A percentile compares a stretch with the other conserved stretches of the same genome.
Evolutionary conservation across 2,888 invertebrate species (phyloP).

Genomic region (Troilus luridus): DNA sequence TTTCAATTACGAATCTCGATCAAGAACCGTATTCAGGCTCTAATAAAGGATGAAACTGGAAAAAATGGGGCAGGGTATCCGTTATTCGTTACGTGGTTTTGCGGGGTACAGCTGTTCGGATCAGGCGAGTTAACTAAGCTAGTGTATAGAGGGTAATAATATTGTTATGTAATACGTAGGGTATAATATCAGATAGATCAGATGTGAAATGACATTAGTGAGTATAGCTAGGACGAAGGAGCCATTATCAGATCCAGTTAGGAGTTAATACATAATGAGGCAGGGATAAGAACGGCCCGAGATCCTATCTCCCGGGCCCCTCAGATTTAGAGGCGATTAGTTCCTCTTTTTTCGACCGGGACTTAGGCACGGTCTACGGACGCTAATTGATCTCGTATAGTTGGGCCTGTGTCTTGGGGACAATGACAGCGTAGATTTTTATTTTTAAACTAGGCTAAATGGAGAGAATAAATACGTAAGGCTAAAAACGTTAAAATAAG

Average conservation of each 20-base stretch:
- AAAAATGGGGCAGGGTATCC: not conserved
- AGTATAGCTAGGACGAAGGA: not conserved
- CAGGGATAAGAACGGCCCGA: not conserved
- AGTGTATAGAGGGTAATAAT: not conserved
- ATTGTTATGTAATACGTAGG: not conserved
- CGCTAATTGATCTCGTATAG: slow-evolving; percentile 20
- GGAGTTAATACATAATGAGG: slow-evolving; percentile 29
- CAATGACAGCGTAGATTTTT: not conserved
- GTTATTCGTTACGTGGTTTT: not conserved
- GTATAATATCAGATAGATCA: not conserved
- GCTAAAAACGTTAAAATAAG: too few species aligned
- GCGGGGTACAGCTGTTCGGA: not conserved
- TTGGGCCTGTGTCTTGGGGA: not conserved
- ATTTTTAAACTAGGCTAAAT: not conserved
- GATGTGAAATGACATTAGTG: not conserved
- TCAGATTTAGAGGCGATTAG: slow-evolving; percentile 36
- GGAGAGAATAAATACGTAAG: not conserved
- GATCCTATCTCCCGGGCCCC: not conserved
- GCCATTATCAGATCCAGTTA: slow-evolving; percentile 19
- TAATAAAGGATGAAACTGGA: not conserved
- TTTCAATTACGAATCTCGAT: not conserved
- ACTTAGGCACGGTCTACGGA: not conserved
- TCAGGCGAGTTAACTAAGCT: not conserved
- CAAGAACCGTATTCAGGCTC: not conserved
- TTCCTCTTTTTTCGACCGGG: not conserved